phyloP scores from a whole-genome alignment of 2,888 invertebrate species.

The Dendrolimus houi region DNA sequence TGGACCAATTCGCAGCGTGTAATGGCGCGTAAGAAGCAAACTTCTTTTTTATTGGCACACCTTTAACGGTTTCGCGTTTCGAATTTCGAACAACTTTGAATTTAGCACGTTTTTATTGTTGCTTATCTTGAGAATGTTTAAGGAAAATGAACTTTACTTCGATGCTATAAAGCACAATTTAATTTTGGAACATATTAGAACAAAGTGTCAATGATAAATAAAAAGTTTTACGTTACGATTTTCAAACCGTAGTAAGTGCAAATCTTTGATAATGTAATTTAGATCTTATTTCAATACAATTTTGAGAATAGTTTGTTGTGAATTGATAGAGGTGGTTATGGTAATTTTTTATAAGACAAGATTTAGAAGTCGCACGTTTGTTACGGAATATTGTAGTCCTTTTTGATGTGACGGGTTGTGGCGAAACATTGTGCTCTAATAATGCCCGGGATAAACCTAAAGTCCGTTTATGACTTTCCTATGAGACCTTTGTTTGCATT shows the following conservation, averaged over 20 bases:
- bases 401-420: slow-evolving; percentile 53
- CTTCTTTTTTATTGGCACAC: slow-evolving; percentile 72
- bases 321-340: slow-evolving; percentile 18
- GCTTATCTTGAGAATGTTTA: slow-evolving; percentile 10
- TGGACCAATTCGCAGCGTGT: slow-evolving; percentile 49
- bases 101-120: slow-evolving; percentile 61
- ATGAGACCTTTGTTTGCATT: slow-evolving; percentile 51
- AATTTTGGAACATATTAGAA: slow-evolving; percentile 18
- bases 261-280: slow-evolving; percentile 11
- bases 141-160: slow-evolving; percentile 17
- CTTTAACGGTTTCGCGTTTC: slow-evolving; percentile 51
- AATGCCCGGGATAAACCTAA: slow-evolving; percentile 59
- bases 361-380: slow-evolving; percentile 50
- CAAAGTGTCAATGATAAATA: slow-evolving; percentile 53
- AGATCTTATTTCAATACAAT: slow-evolving; percentile 2
- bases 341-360: slow-evolving; percentile 8
- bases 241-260: slow-evolving; percentile 22
- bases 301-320: no score
- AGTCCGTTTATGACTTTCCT: slow-evolving; percentile 57
- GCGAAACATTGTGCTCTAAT: slow-evolving; percentile 56
- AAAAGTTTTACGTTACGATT: slow-evolving; percentile 50
- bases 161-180: slow-evolving; percentile 4
- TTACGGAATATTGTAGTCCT: slow-evolving; percentile 53
- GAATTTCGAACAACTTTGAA: slow-evolving; percentile 67
- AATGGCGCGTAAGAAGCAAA: slow-evolving; percentile 65